Evolutionary conservation across 92 coral and sea anemone species (phyloP).

Genomic region (Paragorgia papillata): DNA sequence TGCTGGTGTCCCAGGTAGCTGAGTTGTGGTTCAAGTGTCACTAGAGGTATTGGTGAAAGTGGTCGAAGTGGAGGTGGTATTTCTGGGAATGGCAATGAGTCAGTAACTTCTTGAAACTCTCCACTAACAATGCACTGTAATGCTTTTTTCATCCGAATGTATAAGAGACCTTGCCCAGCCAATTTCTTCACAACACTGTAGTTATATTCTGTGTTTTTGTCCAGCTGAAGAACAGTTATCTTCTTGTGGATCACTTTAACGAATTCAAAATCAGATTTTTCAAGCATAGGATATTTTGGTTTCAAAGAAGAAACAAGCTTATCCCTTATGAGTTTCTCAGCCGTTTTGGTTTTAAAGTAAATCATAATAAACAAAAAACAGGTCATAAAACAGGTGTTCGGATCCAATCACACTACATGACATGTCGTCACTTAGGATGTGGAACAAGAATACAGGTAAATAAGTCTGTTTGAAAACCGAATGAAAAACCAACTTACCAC

Average conservation of each 20-base stretch:
- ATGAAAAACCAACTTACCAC: too few relatives aligned
- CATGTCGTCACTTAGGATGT: too few relatives aligned
- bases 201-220: slow-evolving; percentile 54
- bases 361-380: too few relatives aligned
- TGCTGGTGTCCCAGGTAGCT: neutral
- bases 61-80: slow-evolving; percentile 1
- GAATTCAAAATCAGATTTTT: slow-evolving; percentile 58
- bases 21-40: neutral
- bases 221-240: slow-evolving; percentile 52
- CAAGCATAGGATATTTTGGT: slow-evolving; percentile 38
- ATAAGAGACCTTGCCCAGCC: slow-evolving; percentile 69
- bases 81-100: neutral
- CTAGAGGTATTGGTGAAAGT: neutral
- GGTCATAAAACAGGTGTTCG: too few relatives aligned
- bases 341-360: too few relatives aligned
- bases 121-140: slow-evolving; percentile 41
- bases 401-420: too few relatives aligned
- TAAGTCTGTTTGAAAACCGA: too few relatives aligned
- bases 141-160: slow-evolving; percentile 56
- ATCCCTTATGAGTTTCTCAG: too few relatives aligned
- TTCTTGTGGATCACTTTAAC: slow-evolving; percentile 63
- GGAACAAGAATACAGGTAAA: too few relatives aligned
- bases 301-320: slow-evolving; percentile 53
- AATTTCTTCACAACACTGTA: slow-evolving; percentile 55
- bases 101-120: slow-evolving; percentile 3